Percentiles rank a stretch among this genome's conserved stretches.
phyloP scores from a whole-genome alignment of 2,113 vertebrate species.

The Spea multiplicata region DNA sequence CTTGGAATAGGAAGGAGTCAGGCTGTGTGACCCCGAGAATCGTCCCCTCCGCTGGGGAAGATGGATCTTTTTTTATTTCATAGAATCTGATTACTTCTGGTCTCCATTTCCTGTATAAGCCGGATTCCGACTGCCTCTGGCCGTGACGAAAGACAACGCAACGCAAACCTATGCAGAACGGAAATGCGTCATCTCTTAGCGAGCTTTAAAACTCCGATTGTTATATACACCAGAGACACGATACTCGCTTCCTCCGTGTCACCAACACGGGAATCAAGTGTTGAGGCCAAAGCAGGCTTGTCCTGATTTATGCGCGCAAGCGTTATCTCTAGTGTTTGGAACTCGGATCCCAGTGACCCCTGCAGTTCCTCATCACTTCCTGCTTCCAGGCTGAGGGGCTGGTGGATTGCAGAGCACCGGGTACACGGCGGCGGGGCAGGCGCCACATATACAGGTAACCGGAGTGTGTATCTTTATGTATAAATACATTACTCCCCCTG shows the following conservation, averaged over 20 bases:
- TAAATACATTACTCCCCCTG: background rate
- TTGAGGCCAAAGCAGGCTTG: background rate
- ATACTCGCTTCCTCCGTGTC: background rate
- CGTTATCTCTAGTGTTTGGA: background rate
- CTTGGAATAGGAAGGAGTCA: too few species aligned
- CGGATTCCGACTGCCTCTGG: too few species aligned
- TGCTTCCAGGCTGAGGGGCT: conserved; percentile 21
- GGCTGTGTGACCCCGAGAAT: too few species aligned
- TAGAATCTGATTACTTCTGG: too few species aligned
- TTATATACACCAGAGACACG: background rate
- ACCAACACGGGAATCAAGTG: too few species aligned
- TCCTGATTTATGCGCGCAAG: background rate
- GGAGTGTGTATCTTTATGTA: background rate
- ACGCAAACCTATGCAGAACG: background rate
- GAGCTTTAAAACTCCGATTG: background rate
- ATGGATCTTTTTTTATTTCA: too few species aligned
- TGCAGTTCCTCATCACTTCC: conserved; percentile 11
- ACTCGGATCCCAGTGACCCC: background rate
- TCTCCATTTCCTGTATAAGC: too few species aligned
- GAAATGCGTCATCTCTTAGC: background rate
- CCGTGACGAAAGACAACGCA: too few species aligned
- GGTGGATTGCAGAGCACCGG: background rate
- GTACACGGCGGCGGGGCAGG: too few species aligned
- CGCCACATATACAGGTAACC: conserved; percentile 8
- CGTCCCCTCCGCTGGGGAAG: too few species aligned